A percentile compares a stretch with the other conserved stretches of the same genome.
These are phyloP conservation scores for Hecatera dysodea DNA, from an alignment of 2,888 invertebrate species.

Conservation along the genomic window DNA sequence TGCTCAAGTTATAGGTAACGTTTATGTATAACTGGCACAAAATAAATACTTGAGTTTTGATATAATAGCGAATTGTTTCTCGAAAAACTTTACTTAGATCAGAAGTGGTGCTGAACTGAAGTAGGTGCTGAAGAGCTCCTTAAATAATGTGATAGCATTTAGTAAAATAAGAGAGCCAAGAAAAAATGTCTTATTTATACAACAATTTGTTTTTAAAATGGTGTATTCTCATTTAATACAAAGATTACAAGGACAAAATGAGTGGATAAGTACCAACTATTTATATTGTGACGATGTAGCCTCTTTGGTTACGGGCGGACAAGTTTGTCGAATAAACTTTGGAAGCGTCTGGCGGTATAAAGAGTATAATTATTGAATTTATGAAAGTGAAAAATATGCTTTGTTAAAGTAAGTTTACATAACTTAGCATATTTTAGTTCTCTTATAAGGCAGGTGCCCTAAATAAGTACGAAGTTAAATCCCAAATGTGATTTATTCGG, in stretches of 20 bases:
- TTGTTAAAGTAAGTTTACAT: no score
- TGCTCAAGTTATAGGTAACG: conserved; percentile 6
- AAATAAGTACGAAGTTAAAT: no score
- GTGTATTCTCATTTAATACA: neutral
- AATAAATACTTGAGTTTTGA: conserved; percentile 1
- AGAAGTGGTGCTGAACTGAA: neutral
- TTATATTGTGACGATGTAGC: no score
- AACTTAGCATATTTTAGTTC: no score
- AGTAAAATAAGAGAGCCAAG: neutral
- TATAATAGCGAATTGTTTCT: neutral
- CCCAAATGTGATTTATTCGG: no score
- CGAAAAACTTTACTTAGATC: neutral
- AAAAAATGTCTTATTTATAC: neutral
- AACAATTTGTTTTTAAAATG: neutral
- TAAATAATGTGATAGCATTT: neutral
- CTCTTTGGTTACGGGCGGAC: no score
- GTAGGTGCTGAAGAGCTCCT: neutral
- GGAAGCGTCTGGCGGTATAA: no score
- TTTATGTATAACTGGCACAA: neutral
- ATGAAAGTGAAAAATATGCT: no score
- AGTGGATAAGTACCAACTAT: neutral
- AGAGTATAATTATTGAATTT: no score
- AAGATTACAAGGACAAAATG: neutral
- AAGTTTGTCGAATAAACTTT: no score
- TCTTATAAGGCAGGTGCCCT: no score